phyloP scores from a whole-genome alignment of 2,888 invertebrate species.

The Yponomeuta cagnagella region DNA sequence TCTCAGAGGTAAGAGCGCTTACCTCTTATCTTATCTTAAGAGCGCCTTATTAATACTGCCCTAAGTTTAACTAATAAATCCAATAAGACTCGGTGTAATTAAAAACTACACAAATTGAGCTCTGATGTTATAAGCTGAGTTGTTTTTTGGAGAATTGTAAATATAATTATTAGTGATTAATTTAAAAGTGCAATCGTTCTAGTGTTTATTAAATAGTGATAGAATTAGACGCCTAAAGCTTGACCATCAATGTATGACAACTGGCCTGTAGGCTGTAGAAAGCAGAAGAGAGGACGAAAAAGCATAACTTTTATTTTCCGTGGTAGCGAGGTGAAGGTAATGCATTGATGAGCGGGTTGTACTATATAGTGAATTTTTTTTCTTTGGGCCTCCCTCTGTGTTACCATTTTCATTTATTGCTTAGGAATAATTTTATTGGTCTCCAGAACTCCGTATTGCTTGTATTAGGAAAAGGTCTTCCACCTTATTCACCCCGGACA shows the following conservation, averaged over 20 bases:
- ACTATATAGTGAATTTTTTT: too few species aligned
- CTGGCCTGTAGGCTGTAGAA: neutral
- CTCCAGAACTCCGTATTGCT: neutral
- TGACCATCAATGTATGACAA: neutral
- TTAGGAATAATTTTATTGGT: neutral
- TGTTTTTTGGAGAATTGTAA: slow-evolving; percentile 27
- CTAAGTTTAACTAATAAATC: too few species aligned
- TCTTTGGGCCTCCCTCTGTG: neutral
- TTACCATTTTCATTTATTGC: neutral
- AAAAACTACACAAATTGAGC: neutral
- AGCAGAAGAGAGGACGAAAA: too few species aligned
- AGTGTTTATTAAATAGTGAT: slow-evolving; percentile 36
- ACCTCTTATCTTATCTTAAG: too few species aligned
- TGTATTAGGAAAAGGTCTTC: too few species aligned
- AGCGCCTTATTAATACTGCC: too few species aligned
- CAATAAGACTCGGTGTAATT: too few species aligned
- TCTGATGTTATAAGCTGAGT: neutral
- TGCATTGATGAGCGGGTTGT: too few species aligned
- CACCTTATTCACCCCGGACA: too few species aligned
- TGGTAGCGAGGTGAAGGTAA: too few species aligned
- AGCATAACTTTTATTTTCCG: too few species aligned
- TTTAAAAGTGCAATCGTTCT: slow-evolving; percentile 66
- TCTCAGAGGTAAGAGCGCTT: too few species aligned
- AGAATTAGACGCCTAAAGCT: slow-evolving; percentile 25
- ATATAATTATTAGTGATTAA: slow-evolving; percentile 46